Conservation (phyloP, 2,113 vertebrate genomes). For the Mesoclemmys tuberculata region DNA sequence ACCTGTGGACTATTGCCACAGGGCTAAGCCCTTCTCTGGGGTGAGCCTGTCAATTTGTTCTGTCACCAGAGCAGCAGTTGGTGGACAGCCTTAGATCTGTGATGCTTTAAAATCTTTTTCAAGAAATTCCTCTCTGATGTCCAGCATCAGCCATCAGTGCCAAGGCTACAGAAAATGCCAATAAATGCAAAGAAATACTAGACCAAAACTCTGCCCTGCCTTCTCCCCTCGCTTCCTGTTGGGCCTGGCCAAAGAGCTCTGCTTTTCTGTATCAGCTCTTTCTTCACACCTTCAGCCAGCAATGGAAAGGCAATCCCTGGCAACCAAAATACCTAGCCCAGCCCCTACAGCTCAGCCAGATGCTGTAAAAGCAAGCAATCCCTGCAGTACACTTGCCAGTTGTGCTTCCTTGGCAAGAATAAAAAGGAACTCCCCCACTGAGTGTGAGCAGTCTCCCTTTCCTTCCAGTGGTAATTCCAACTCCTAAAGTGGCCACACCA, state of each 20-base stretch:
- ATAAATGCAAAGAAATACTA: neutral
- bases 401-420: neutral
- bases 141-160: neutral
- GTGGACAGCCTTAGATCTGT: neutral
- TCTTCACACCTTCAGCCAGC: neutral
- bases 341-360: neutral
- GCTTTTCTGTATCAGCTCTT: neutral
- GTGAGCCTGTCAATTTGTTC: fast-evolving
- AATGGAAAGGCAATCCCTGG: neutral
- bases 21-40: neutral
- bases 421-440: neutral
- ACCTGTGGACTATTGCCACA: fast-evolving
- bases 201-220: neutral
- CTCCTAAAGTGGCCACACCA: neutral
- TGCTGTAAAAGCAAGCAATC: neutral
- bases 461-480: neutral
- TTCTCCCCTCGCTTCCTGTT: neutral
- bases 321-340: neutral
- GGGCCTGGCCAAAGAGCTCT: neutral
- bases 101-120: neutral
- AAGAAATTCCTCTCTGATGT: neutral
- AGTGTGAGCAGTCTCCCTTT: neutral
- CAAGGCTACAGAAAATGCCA: neutral
- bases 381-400: neutral
- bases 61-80: neutral